phyloP scores from a whole-genome alignment of 2,113 vertebrate genomes.

The Takifugu bimaculatus region DNA sequence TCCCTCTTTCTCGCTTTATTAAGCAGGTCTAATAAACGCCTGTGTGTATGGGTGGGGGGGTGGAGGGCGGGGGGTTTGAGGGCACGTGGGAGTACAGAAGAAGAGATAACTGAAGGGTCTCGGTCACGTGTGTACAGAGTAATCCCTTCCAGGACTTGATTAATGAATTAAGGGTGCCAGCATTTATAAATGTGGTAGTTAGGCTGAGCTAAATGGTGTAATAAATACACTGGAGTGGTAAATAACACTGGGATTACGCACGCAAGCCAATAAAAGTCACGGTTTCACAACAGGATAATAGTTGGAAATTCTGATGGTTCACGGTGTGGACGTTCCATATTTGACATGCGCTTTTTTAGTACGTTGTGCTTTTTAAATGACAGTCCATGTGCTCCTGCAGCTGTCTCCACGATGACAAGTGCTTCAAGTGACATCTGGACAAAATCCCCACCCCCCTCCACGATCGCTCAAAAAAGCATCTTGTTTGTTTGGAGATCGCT shows the following conservation, averaged over 20 bases:
- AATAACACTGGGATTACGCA: slow-evolving; percentile 47
- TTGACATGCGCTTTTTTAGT: slow-evolving; percentile 51
- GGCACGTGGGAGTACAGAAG: slow-evolving; percentile 55
- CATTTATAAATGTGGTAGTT: slow-evolving; percentile 51
- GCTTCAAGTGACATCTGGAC: slow-evolving; percentile 66
- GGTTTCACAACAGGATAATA: too few relatives aligned
- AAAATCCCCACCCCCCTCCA: slow-evolving; percentile 42
- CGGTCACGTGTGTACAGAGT: slow-evolving; percentile 62
- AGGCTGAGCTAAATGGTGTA: slow-evolving; percentile 39
- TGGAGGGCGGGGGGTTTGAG: slow-evolving; percentile 13
- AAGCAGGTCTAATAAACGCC: slow-evolving; percentile 58
- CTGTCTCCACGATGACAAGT: slow-evolving; percentile 65
- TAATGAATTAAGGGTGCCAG: slow-evolving; percentile 55
- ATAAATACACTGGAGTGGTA: slow-evolving; percentile 47
- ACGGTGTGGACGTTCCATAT: slow-evolving; percentile 1
- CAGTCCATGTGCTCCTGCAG: slow-evolving; percentile 57
- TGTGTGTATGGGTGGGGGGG: not conserved
- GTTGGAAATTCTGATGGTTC: too few relatives aligned
- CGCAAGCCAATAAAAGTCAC: slow-evolving; percentile 32
- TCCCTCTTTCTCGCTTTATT: slow-evolving; percentile 41
- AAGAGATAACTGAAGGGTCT: slow-evolving; percentile 66
- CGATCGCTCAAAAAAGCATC: slow-evolving; percentile 45
- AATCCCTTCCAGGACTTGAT: slow-evolving; percentile 65
- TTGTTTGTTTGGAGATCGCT: slow-evolving; percentile 54
- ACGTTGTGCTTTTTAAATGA: slow-evolving; percentile 48